These are phyloP conservation scores for Sarcophaga carnaria DNA, from an alignment of 2,888 invertebrate genomes.

Conservation along the genomic window DNA sequence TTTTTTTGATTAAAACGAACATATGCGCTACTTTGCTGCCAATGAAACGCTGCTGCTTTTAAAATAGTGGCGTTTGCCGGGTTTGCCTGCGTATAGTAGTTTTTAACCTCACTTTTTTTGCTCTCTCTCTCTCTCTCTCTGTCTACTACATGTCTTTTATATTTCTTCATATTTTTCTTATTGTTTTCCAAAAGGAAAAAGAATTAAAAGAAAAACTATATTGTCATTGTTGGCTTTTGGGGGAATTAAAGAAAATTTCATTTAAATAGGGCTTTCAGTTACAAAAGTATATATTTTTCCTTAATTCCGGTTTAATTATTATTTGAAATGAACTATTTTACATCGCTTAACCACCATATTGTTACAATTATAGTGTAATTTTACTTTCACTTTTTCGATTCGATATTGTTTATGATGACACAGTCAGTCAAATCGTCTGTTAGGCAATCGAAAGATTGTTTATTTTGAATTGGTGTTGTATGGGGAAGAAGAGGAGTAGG, in stretches of 20 bases:
- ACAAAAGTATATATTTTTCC: no score
- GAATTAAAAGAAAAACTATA: conserved; percentile 28
- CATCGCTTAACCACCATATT: not conserved
- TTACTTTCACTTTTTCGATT: conserved; percentile 62
- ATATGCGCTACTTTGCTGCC: conserved; percentile 47
- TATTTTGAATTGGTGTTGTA: conserved; percentile 7
- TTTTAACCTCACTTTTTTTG: conserved; percentile 68
- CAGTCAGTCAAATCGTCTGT: not conserved
- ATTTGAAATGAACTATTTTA: no score
- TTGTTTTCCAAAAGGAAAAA: conserved; percentile 19
- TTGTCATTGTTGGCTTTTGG: conserved; percentile 37
- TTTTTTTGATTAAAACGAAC: conserved; percentile 69
- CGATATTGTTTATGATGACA: conserved; percentile 44
- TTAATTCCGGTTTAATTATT: no score
- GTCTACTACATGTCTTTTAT: not conserved
- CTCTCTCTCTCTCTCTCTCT: conserved; percentile 17
- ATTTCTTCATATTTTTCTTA: conserved; percentile 6
- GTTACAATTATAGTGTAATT: not conserved
- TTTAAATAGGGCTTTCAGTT: no score
- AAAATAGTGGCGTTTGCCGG: conserved; percentile 64
- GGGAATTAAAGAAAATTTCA: no score
- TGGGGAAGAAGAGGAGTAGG: not conserved
- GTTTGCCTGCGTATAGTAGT: conserved; percentile 60
- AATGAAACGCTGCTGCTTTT: conserved; percentile 48
- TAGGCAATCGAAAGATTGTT: not conserved